Evolutionary conservation across 64 coral and sea anemone genomes (phyloP), one percentile per base, ranked within the genome.

Genomic region (Acropora tenuis): DNA sequence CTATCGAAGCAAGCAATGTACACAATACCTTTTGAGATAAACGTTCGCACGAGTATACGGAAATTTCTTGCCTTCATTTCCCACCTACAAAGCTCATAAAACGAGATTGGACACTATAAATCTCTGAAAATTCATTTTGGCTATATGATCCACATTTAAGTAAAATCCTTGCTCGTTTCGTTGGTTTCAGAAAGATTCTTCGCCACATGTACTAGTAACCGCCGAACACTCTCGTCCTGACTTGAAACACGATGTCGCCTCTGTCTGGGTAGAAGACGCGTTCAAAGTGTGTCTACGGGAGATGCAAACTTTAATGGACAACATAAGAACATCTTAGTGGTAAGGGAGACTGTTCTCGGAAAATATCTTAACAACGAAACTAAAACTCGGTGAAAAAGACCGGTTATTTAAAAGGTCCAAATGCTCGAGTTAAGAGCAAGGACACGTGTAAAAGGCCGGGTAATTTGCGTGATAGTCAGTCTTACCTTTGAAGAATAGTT

Each of bases 281-380:
- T 90, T 95, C 76, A 58, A 41, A 7, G 77, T 90, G 45, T 95
- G 93, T 53, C 43, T 87, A 53, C 86, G 93, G 17, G 93, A 95
- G 75, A 18, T 90, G 80, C 88, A 86, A 90, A 78, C 20, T 95
- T 95, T 66, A 82, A 90, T 43, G 73, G 88, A 45, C 43, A 84
- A 75, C 93, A 95, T 18, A 20, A 95, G 42, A 48, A 88, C 40
- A 83, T 94, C 5, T 59, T 43, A 43, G 50, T 94, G 72, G 93
- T 94, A 86, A 85, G 93, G 59, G 2, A 81, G 3, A 3, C 17
- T 53, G 1, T 0, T 8, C 2, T 5, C 0, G 19, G 68, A 8
- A 2, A 19, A 2, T 5, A 5, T 55, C 52, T 19, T 20, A 10
- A 20, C 3, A n/a, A 20, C 6, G 5, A 55, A 10, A 71, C 1